Conservation (phyloP, 2,888 invertebrate species). For the Lepidocyrtinus sp. region DNA sequence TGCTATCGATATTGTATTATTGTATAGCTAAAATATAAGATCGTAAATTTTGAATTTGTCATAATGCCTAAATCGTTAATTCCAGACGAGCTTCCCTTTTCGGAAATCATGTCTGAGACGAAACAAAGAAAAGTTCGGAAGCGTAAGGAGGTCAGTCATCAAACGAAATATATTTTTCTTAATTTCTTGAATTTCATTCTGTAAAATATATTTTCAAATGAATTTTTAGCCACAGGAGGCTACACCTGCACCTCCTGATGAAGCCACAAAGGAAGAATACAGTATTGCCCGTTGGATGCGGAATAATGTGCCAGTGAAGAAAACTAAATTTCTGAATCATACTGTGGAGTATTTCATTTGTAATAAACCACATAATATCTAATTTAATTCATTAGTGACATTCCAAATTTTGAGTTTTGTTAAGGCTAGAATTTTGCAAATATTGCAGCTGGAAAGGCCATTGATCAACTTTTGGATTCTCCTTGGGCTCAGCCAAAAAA, state of each 20-base stretch:
- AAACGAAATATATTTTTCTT: slow-evolving; percentile 28
- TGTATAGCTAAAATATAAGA: neutral
- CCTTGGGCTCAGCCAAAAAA: slow-evolving; percentile 82
- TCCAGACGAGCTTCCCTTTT: slow-evolving; percentile 45
- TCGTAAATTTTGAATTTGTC: neutral
- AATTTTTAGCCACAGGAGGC: slow-evolving; percentile 47
- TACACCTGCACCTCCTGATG: slow-evolving; percentile 74
- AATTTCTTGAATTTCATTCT: neutral
- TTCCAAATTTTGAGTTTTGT: no score
- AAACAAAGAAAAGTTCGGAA: slow-evolving; percentile 79
- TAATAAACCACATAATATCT: no score
- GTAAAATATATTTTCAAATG: slow-evolving; percentile 31
- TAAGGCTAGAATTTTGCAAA: slow-evolving; percentile 35
- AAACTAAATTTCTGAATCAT: slow-evolving; percentile 96
- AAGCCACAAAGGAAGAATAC: slow-evolving; percentile 92
- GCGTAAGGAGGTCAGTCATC: slow-evolving; percentile 77
- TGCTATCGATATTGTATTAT: no score
- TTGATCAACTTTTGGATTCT: slow-evolving; percentile 92
- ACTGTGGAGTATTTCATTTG: slow-evolving; percentile 98
- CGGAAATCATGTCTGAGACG: slow-evolving; percentile 64
- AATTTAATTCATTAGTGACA: no score
- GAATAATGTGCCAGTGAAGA: slow-evolving; percentile 93
- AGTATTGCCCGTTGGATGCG: slow-evolving; percentile 94
- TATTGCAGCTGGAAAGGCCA: slow-evolving; percentile 83
- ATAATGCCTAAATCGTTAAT: neutral